Base-by-base conservation (phyloP, 2,888 invertebrate species). In the Zygogramma bicolorata region DNA sequence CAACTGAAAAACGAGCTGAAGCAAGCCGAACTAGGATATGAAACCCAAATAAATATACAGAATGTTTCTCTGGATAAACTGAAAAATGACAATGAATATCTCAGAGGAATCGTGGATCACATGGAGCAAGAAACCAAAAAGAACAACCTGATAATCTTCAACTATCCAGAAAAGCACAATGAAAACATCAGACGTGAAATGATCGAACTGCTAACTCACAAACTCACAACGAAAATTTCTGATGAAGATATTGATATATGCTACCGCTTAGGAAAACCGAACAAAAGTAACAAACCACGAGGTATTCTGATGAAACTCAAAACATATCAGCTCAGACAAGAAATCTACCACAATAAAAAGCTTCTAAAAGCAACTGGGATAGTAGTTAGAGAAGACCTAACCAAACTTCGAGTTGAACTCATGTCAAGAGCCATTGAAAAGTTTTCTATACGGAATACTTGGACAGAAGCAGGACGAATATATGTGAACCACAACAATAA, bases 81-180 rank as follows among this genome's bases (percentile, higher is more conserved):
- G 29, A 59, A 15, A 15, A 34, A 31, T 59, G 59, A 59, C 15
- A 59, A 59, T 59, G 8, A 29, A 31, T 7, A 20, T 29, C 59
- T 59, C 59, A 15, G 29, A 18, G 4, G 15, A 18, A 59, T 18
- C 15, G 22, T 59, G 15, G 59, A 59, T 31, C 15, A 31, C 8
- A 59, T 59, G 59, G 59, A 59, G 22, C 59, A 59, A 31, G 59
- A 59, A 59, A 29, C 22, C n/a, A 59, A 59, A 59, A 59, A 59
- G 13, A 34, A 34, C 15, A 59, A 59, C 22, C 31, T 59, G n/a
- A 18, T 20, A 59, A 59, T 59, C n/a, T 59, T 59, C 13, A 59
- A 59, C 59, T 34, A 20, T 31, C 59, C 15, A 31, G 59, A 59
- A 59, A 59, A 59, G 22, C 15, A 29, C 15, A 5, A 59, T 20